These are phyloP conservation scores for Dipus sagitta DNA, from an alignment of 2,797 vertebrate genomes.

Conservation along the genomic window DNA sequence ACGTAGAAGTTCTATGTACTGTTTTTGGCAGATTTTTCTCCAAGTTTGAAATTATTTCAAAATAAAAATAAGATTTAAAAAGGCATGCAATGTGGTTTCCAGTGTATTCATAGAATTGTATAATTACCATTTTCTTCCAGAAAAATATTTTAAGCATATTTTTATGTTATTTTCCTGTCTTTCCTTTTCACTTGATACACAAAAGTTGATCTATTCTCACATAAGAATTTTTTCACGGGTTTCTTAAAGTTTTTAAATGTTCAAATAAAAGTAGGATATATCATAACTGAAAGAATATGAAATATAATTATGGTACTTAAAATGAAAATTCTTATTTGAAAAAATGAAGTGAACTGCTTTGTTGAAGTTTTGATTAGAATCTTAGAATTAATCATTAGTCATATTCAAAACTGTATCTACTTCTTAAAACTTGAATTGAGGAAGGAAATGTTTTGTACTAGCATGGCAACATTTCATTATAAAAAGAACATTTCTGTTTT, in stretches of 20 bases:
- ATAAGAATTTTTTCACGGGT: slow-evolving; percentile 43
- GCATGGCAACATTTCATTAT: slow-evolving; percentile 78
- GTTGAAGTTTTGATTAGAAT: slow-evolving; percentile 60
- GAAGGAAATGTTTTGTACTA: slow-evolving; percentile 86
- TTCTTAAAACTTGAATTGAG: slow-evolving; percentile 81
- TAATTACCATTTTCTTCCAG: slow-evolving; percentile 1
- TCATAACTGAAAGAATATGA: slow-evolving; percentile 38
- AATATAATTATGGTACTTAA: slow-evolving; percentile 10
- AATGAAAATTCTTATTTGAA: slow-evolving; percentile 55
- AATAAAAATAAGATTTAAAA: slow-evolving; percentile 10
- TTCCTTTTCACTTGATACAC: slow-evolving; percentile 43
- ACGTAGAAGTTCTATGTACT: background rate
- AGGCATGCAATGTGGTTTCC: background rate
- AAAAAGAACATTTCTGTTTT: slow-evolving; percentile 78
- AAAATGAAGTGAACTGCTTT: slow-evolving; percentile 58
- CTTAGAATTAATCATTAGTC: slow-evolving; percentile 67
- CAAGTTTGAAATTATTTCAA: slow-evolving; percentile 43
- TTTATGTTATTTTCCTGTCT: slow-evolving; percentile 54
- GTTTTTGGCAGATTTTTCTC: background rate
- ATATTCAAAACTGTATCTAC: slow-evolving; percentile 64
- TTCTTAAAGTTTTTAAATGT: slow-evolving; percentile 57
- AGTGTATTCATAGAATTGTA: slow-evolving; percentile 9
- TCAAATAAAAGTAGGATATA: slow-evolving; percentile 17
- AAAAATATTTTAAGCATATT: slow-evolving; percentile 6
- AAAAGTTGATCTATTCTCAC: slow-evolving; percentile 8